These are phyloP conservation scores for Alsophila aescularia DNA, from an alignment of 2,888 invertebrate species.

Conservation along the genomic window DNA sequence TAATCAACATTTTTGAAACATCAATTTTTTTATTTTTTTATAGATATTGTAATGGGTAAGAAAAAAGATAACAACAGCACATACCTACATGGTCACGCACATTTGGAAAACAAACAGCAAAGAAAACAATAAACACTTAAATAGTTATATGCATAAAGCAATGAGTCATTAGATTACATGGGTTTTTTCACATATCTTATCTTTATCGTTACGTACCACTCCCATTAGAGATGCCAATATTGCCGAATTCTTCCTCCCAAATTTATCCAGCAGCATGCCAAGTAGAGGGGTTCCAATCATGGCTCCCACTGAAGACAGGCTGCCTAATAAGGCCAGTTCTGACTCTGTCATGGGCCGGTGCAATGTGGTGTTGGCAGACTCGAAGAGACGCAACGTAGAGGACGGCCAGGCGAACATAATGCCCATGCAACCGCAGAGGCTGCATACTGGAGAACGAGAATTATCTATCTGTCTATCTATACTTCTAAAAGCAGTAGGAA, in stretches of 20 bases:
- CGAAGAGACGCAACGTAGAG: conserved; percentile 59
- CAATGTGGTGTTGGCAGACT: conserved; percentile 59
- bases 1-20: too few relatives aligned
- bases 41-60: too few relatives aligned
- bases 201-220: conserved; percentile 61
- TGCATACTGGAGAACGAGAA: conserved; percentile 50
- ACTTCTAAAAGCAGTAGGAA: too few relatives aligned
- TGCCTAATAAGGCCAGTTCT: conserved; percentile 60
- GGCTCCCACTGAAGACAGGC: conserved; percentile 59
- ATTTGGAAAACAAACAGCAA: too few relatives aligned
- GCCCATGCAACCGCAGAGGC: conserved; percentile 58
- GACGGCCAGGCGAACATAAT: conserved; percentile 67
- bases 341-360: conserved; percentile 60
- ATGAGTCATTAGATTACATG: too few relatives aligned
- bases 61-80: too few relatives aligned
- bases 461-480: too few relatives aligned
- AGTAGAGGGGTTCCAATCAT: conserved; percentile 55
- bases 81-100: too few relatives aligned
- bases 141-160: too few relatives aligned
- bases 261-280: conserved; percentile 50
- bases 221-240: conserved; percentile 47
- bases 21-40: too few relatives aligned
- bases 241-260: conserved; percentile 59
- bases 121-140: too few relatives aligned
- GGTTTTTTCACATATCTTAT: too few relatives aligned